Evolutionary conservation across 2,113 vertebrate species (phyloP).

Genomic region (Struthidea cinerea): DNA sequence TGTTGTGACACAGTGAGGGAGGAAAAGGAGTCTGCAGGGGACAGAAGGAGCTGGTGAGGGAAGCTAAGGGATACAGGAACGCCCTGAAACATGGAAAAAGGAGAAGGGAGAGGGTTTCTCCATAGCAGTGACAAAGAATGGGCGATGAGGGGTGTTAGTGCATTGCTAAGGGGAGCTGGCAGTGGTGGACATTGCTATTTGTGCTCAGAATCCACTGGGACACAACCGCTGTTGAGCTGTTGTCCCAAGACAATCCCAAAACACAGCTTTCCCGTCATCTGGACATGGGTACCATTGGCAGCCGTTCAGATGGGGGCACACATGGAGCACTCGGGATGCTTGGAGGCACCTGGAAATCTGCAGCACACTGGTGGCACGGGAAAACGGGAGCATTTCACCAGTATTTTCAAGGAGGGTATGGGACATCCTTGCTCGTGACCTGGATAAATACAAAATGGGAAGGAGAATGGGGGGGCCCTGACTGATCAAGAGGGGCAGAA

Average conservation of each 20-base stretch:
- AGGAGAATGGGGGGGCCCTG: background rate
- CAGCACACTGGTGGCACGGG: fast-evolving
- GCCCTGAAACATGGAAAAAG: background rate
- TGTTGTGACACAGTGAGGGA: fast-evolving
- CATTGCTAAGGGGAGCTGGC: background rate
- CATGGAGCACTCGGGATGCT: fast-evolving
- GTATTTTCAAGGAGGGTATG: background rate
- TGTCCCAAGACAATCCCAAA: background rate
- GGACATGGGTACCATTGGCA: fast-evolving
- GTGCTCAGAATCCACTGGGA: background rate
- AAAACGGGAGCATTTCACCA: background rate
- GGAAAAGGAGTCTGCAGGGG: background rate
- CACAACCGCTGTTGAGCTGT: background rate
- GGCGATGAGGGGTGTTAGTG: fast-evolving
- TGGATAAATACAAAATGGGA: background rate
- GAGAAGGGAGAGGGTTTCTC: background rate
- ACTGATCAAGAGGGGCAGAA: background rate
- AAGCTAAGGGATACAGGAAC: background rate
- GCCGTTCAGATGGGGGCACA: background rate
- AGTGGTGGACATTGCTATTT: background rate
- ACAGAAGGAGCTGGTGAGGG: background rate
- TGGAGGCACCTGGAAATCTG: background rate
- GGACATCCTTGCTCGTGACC: fast-evolving
- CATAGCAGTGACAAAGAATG: background rate
- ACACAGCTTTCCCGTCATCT: background rate